A percentile compares a stretch with the other conserved stretches of the same genome.
Evolutionary conservation across 2,113 vertebrate genomes (phyloP).

Genomic region (Ochotona princeps): DNA sequence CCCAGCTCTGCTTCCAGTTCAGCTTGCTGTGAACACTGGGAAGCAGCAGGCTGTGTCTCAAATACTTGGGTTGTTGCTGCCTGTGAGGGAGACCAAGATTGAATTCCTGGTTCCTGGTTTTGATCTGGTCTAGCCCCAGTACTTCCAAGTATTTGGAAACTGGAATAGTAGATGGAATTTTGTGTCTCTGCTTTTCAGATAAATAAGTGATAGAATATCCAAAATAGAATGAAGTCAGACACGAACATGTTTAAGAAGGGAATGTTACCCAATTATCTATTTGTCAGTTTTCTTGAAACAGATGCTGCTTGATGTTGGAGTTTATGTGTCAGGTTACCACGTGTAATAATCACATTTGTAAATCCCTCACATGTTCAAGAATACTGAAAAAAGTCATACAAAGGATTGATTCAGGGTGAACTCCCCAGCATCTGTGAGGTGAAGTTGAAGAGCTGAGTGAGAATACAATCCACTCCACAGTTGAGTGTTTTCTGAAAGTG

Average conservation of each 20-base stretch:
- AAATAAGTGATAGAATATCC: not conserved
- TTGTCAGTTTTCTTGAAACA: constrained; percentile 45
- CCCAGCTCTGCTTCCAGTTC: too few relatives aligned
- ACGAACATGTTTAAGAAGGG: not conserved
- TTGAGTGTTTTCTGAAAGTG: constrained; percentile 31
- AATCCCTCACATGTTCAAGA: not conserved
- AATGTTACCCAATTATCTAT: not conserved
- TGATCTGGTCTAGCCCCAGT: too few relatives aligned
- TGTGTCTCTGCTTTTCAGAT: too few relatives aligned
- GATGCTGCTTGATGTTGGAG: not conserved
- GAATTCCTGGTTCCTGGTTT: too few relatives aligned
- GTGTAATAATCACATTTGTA: not conserved
- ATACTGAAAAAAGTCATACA: not conserved
- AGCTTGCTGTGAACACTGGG: too few relatives aligned
- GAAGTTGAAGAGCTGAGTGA: constrained; percentile 26
- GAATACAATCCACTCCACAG: not conserved
- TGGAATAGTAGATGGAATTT: too few relatives aligned
- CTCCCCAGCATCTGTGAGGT: constrained; percentile 13
- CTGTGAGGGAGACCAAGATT: too few relatives aligned
- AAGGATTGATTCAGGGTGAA: constrained; percentile 39
- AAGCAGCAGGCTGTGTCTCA: too few relatives aligned
- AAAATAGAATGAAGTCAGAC: constrained; percentile 7
- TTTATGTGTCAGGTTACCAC: not conserved
- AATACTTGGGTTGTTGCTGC: too few relatives aligned
- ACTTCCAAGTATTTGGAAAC: too few relatives aligned